A percentile compares a stretch with the other conserved stretches of the same genome.
Conservation (phyloP, 2,797 vertebrate species). For the Sternotherus odoratus region DNA sequence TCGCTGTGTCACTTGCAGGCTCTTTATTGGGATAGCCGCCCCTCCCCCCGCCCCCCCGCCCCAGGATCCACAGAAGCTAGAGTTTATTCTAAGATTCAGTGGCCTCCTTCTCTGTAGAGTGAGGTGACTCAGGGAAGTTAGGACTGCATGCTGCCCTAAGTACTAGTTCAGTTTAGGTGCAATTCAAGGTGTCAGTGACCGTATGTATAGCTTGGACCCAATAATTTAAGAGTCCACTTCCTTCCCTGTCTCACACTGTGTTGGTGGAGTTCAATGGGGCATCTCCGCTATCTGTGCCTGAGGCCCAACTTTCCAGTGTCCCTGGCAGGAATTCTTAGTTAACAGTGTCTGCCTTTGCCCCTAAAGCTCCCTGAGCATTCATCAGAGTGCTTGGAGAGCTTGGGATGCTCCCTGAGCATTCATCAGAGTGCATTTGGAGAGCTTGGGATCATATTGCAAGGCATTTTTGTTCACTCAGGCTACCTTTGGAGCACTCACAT, state of each 20-base stretch:
- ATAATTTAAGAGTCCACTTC: background rate
- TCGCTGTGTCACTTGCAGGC: background rate
- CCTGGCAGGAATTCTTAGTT: background rate
- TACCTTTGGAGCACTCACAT: background rate
- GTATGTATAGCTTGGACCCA: background rate
- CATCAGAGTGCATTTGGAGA: background rate
- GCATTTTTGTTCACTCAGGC: background rate
- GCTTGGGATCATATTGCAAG: background rate
- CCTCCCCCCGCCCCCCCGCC: accelerated
- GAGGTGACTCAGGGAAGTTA: background rate
- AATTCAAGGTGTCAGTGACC: background rate
- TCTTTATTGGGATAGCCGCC: background rate
- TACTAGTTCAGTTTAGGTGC: background rate
- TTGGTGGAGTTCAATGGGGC: background rate
- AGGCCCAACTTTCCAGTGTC: background rate
- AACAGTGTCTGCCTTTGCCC: background rate
- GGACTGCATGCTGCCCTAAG: background rate
- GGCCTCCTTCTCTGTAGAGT: background rate
- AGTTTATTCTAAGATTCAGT: background rate
- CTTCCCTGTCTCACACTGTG: background rate
- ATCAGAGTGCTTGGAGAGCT: background rate
- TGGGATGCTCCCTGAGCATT: background rate
- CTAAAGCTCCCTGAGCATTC: background rate
- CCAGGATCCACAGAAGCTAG: background rate
- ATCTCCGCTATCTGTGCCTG: background rate